Percentiles rank a stretch among this genome's conserved stretches.
These are phyloP conservation scores for Ephialtes manifestator DNA, from an alignment of 2,888 invertebrate species.

Conservation along the genomic window DNA sequence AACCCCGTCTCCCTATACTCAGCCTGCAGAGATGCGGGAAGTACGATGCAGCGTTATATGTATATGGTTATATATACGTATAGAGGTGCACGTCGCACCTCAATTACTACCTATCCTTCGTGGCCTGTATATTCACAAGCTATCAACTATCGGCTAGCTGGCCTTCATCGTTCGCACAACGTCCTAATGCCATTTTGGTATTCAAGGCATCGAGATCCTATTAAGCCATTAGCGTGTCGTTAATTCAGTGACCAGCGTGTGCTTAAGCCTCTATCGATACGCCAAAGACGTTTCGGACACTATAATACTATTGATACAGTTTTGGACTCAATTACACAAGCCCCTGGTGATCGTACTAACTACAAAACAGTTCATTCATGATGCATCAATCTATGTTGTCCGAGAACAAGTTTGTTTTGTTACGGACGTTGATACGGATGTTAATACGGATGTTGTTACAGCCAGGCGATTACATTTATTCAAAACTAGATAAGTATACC, in stretches of 20 bases:
- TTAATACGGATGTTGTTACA: too few relatives aligned
- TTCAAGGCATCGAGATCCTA: conserved; percentile 50
- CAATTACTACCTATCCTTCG: conserved; percentile 37
- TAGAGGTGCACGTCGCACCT: conserved; percentile 7
- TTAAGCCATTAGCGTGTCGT: conserved; percentile 62
- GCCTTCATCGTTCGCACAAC: conserved; percentile 38
- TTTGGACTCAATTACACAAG: background rate
- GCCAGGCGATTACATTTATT: too few relatives aligned
- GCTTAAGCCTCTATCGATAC: conserved; percentile 28
- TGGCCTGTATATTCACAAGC: conserved; percentile 31
- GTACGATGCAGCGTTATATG: conserved; percentile 11
- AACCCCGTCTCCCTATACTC: conserved; percentile 3
- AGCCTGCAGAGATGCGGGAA: background rate
- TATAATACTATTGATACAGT: background rate
- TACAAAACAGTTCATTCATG: background rate
- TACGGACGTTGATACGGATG: too few relatives aligned
- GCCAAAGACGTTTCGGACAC: conserved; percentile 38
- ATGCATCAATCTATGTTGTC: background rate
- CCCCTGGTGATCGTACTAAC: background rate
- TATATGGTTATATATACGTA: conserved; percentile 10
- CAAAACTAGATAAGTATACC: too few relatives aligned
- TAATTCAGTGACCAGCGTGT: conserved; percentile 40
- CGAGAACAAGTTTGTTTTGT: too few relatives aligned
- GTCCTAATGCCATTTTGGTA: conserved; percentile 55
- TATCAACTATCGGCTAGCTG: conserved; percentile 39